Evolutionary conservation across 1,140 invertebrate species (phyloP).

Genomic region (Tetramorium alpestre): DNA sequence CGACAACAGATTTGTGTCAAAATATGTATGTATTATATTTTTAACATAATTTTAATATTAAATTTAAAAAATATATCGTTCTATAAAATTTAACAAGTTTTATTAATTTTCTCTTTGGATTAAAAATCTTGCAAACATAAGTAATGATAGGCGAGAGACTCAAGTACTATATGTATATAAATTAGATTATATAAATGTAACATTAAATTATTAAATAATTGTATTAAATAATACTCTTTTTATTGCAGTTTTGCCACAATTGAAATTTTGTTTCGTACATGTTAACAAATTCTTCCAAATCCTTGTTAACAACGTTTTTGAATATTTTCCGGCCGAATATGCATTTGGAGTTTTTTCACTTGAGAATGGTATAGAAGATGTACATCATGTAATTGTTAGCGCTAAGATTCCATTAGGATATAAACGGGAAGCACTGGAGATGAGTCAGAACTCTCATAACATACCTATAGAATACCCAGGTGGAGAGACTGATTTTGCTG

Average conservation of each 20-base stretch:
- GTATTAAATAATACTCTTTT: conserved; percentile 23
- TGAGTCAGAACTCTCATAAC: conserved; percentile 84
- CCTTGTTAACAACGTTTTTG: conserved; percentile 56
- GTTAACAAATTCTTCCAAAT: conserved; percentile 82
- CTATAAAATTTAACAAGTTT: neutral
- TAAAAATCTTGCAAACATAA: neutral
- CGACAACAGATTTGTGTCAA: neutral
- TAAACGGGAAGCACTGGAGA: conserved; percentile 82
- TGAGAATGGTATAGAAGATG: conserved; percentile 83
- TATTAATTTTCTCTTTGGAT: neutral
- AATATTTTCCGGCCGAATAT: conserved; percentile 82
- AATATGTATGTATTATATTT: neutral
- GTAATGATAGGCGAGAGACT: neutral
- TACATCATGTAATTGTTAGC: conserved; percentile 86
- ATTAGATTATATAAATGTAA: neutral
- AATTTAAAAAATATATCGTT: neutral
- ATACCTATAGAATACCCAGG: conserved; percentile 81
- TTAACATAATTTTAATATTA: conserved; percentile 2
- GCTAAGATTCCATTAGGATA: conserved; percentile 86
- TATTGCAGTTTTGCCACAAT: conserved; percentile 68
- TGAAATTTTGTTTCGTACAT: conserved; percentile 83
- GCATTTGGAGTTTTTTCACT: conserved; percentile 84
- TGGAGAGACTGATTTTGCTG: conserved; percentile 70
- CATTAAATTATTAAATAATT: conserved; percentile 5
- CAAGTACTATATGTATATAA: neutral